Evolutionary conservation across 2,113 vertebrate genomes (phyloP).

Genomic region (Protobothrops mucrosquamatus): DNA sequence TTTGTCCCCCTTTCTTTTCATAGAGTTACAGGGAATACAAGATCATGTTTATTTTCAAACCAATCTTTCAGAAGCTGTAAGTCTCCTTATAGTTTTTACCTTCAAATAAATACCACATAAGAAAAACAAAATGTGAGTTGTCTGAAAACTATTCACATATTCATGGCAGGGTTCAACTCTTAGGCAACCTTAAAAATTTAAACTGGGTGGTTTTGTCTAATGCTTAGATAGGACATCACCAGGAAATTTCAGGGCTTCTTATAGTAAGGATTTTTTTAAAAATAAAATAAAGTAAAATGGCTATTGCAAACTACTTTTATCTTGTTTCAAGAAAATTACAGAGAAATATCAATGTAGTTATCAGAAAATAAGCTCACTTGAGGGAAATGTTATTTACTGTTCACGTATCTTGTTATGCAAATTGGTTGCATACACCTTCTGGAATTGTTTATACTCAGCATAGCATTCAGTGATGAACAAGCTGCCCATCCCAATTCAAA

Average conservation of each 20-base stretch:
- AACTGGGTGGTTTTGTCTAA: background rate
- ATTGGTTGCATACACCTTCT: background rate
- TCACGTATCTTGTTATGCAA: background rate
- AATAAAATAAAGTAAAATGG: background rate
- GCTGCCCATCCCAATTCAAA: background rate
- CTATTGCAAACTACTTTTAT: background rate
- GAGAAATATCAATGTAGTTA: background rate
- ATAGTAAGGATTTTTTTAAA: background rate
- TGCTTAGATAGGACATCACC: background rate
- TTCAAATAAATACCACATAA: background rate
- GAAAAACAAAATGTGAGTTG: background rate
- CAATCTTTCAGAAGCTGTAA: background rate
- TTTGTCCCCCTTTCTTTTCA: background rate
- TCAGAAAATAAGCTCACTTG: background rate
- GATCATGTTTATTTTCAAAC: background rate
- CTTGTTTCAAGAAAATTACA: background rate
- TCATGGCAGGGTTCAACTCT: background rate
- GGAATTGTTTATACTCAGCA: background rate
- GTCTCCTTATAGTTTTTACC: background rate
- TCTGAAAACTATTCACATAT: background rate
- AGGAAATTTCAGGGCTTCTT: background rate
- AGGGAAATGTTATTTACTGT: background rate
- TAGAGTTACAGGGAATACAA: background rate
- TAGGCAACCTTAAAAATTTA: background rate
- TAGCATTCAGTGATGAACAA: background rate